Base-by-base conservation (phyloP, 2,888 invertebrate genomes). In the Agrochola lota region DNA sequence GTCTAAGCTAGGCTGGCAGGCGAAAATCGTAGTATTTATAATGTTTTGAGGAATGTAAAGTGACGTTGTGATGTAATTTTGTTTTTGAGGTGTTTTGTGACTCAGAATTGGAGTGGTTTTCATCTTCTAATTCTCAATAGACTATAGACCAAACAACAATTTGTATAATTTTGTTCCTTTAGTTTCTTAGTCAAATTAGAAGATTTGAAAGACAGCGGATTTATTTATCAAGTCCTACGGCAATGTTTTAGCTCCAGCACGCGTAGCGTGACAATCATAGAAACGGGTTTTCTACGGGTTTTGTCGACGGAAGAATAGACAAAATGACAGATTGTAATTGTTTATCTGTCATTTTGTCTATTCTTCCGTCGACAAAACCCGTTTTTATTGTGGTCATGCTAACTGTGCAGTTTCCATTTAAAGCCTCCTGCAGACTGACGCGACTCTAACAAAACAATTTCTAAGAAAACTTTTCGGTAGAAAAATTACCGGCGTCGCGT, bases 1-100 rank as follows among this genome's bases (percentile, higher is more conserved):
- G 69, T 72, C 57, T 72, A 46, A 70, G 57, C 15, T 67, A n/a
- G 30, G 26, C 46, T 68, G 60, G 35, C 60, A 59, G 12, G 17
- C 20, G 9, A 52, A 62, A 49, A 69, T 23, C 49, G 20, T 1
- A 0, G 6, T 17, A 12, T 52, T 59, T 46, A 60, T 57, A n/a
- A 12, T 46, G 40, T 23, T 26, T 40, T 12, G 0, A 55, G 2
- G 20, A 43, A 40, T 49, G 20, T 55, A 1, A 46, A 59, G n/a
- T 35, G 8, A 59, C 59, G 35, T 9, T 35, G n/a, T 49, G 30
- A 23, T 49, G 2, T 49, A 40, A 9, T 49, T 64, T 63, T 46
- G 7, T 49, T 72, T 23, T 59, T 35, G 20, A 26, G 57, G 40
- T 12, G 15, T 5, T 23, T n/a, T 5, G 35, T n/a, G n/a, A 0